Evolutionary conservation across 2,888 invertebrate species (phyloP).

Genomic region (Drosophila anomalata): DNA sequence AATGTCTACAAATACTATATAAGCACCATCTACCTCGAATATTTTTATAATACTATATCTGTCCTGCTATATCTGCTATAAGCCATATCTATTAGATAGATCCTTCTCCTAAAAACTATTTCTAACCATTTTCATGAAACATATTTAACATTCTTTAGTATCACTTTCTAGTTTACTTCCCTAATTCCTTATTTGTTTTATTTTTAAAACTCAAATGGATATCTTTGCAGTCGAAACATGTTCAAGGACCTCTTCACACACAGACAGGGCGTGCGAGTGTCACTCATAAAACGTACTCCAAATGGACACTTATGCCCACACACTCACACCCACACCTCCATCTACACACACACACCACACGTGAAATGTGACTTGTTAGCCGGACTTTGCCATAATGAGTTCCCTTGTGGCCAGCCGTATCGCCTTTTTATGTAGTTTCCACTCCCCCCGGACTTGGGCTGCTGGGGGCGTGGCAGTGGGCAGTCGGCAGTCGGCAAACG

Average conservation of each 20-base stretch:
- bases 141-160: too few species aligned
- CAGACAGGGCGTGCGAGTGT: constrained; percentile 24
- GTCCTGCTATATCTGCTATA: too few species aligned
- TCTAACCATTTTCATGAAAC: too few species aligned
- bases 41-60: too few species aligned
- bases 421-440: constrained; percentile 29
- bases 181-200: background rate
- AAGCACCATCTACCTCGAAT: too few species aligned
- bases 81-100: too few species aligned
- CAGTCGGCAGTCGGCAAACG: background rate
- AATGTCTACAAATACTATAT: too few species aligned
- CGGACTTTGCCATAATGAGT: constrained; percentile 71
- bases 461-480: background rate
- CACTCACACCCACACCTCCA: background rate
- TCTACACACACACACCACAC: constrained; percentile 1
- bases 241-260: background rate
- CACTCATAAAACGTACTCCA: constrained; percentile 66
- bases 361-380: constrained; percentile 56
- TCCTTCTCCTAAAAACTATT: too few species aligned
- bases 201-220: background rate
- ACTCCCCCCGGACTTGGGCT: constrained; percentile 5
- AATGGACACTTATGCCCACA: constrained; percentile 22
- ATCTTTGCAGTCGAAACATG: background rate
- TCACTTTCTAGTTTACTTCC: background rate
- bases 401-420: constrained; percentile 70